These are phyloP conservation scores for Corythaeola cristata DNA, from an alignment of 2,113 vertebrate species.

Conservation along the genomic window DNA sequence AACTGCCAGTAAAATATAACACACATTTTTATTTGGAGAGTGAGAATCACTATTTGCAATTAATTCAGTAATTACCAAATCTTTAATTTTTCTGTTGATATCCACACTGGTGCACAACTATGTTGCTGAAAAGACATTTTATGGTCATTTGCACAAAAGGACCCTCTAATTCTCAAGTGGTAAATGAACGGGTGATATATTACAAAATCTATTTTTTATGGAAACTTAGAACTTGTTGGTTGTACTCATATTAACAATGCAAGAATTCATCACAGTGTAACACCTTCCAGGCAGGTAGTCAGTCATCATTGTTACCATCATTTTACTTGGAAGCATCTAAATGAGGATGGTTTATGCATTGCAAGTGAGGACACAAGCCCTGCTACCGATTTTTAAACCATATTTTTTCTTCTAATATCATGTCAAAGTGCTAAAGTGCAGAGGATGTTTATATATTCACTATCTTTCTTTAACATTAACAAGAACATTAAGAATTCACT, in stretches of 20 bases:
- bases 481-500: not conserved
- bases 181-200: not conserved
- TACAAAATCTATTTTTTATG: not conserved
- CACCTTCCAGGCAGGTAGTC: not conserved
- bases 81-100: slow-evolving; percentile 1
- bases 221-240: not conserved
- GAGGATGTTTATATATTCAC: not conserved
- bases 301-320: not conserved
- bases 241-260: not conserved
- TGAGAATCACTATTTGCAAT: not conserved
- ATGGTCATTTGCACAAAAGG: not conserved
- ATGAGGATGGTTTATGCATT: not conserved
- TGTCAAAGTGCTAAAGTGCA: not conserved
- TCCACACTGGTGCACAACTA: not conserved
- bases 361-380: not conserved
- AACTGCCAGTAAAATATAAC: not conserved
- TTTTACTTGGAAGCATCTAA: not conserved
- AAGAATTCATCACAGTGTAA: not conserved
- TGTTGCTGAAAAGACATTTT: not conserved
- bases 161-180: not conserved
- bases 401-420: not conserved
- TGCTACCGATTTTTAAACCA: not conserved
- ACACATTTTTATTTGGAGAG: not conserved
- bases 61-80: not conserved
- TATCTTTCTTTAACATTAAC: not conserved